Conservation (phyloP, 1,140 invertebrate species). For the Papilio helenus region DNA sequence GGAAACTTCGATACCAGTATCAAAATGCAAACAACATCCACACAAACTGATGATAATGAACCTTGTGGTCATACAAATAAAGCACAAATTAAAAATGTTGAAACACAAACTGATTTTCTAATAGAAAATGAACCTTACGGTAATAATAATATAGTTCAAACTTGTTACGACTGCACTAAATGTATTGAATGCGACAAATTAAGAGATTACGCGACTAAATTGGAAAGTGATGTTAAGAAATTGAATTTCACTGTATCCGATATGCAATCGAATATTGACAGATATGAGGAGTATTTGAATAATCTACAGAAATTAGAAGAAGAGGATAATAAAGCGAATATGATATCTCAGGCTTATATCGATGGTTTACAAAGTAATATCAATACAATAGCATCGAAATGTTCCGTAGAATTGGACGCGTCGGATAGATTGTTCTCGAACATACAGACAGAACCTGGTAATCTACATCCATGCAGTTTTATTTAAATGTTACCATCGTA, state of each 20-base stretch:
- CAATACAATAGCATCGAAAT: conserved; percentile 51
- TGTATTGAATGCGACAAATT: conserved; percentile 60
- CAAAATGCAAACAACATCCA: conserved; percentile 42
- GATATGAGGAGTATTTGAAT: conserved; percentile 64
- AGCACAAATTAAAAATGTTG: conserved; percentile 36
- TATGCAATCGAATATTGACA: conserved; percentile 53
- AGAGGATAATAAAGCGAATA: conserved; percentile 58
- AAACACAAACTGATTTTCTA: conserved; percentile 44
- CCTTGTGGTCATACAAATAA: conserved; percentile 26
- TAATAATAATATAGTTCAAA: conserved; percentile 54
- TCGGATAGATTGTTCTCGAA: conserved; percentile 44
- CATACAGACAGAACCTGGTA: conserved; percentile 66
- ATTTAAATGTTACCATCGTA: too few species aligned
- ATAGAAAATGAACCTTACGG: conserved; percentile 39
- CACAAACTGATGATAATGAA: conserved; percentile 55
- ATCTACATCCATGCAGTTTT: too few species aligned
- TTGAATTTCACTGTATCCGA: conserved; percentile 43
- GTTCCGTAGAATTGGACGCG: conserved; percentile 46
- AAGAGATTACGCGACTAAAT: conserved; percentile 51
- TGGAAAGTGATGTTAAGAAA: conserved; percentile 58
- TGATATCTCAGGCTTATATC: conserved; percentile 51
- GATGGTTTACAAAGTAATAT: conserved; percentile 57
- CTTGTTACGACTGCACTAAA: conserved; percentile 50
- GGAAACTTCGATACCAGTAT: conserved; percentile 48
- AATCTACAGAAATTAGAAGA: conserved; percentile 54